Evolutionary conservation across 2,113 vertebrate genomes (phyloP).

Genomic region (Sphaerodactylus townsendi): DNA sequence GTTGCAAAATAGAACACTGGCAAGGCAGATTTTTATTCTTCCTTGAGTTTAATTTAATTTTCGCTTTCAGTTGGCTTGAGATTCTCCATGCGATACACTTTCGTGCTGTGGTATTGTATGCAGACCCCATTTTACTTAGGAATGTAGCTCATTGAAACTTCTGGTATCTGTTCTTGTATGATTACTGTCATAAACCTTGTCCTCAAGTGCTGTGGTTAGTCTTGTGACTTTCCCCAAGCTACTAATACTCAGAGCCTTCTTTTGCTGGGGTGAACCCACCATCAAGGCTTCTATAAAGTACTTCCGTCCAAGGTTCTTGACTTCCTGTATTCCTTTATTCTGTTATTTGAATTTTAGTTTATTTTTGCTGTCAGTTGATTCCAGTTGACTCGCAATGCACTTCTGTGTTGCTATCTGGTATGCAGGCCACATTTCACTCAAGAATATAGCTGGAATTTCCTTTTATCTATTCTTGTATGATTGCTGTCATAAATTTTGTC

Average conservation of each 20-base stretch:
- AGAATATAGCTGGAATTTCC: background rate
- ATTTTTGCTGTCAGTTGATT: too few species aligned
- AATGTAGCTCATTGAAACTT: background rate
- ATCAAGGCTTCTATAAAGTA: conserved; percentile 4
- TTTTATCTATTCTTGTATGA: background rate
- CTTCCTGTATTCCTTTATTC: conserved; percentile 15
- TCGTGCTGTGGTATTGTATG: background rate
- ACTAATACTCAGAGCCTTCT: too few species aligned
- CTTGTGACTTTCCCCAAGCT: conserved; percentile 32
- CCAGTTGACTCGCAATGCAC: background rate
- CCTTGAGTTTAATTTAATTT: too few species aligned
- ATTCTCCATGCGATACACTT: background rate
- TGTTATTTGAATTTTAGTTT: conserved; percentile 7
- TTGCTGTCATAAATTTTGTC: background rate
- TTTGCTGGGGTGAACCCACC: too few species aligned
- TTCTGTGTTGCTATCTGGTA: background rate
- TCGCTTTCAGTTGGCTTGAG: too few species aligned
- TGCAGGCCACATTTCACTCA: background rate
- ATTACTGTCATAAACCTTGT: background rate
- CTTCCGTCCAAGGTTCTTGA: conserved; percentile 18
- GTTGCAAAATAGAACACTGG: background rate
- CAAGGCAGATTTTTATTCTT: background rate
- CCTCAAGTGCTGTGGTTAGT: conserved; percentile 17
- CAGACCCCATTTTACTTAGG: background rate
- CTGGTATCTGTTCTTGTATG: background rate